A percentile compares a stretch with the other conserved stretches of the same genome.
These are phyloP conservation scores for Epiblema foenella DNA, from an alignment of 2,888 invertebrate species.

Conservation along the genomic window DNA sequence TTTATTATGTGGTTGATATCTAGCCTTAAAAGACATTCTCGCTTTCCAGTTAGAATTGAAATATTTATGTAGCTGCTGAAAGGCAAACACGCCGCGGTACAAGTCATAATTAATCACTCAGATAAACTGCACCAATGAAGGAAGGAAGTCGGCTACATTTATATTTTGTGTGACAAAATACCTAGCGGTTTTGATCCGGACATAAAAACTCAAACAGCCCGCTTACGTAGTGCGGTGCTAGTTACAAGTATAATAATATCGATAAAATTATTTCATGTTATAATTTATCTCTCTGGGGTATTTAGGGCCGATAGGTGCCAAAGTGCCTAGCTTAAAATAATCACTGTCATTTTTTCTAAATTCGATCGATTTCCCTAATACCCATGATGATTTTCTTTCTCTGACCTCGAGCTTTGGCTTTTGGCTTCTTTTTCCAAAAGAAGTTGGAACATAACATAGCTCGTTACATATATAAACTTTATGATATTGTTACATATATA, in stretches of 20 bases:
- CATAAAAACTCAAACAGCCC: conserved; percentile 81
- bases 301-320: too few species aligned
- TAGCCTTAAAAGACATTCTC: conserved; percentile 2
- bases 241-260: conserved; percentile 4
- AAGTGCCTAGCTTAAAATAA: not conserved
- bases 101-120: conserved; percentile 79
- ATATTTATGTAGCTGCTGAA: conserved; percentile 62
- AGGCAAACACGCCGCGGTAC: conserved; percentile 59
- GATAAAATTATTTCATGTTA: not conserved
- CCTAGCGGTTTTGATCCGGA: conserved; percentile 82
- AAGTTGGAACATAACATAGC: too few species aligned
- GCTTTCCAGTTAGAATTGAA: conserved; percentile 37
- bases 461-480: too few species aligned
- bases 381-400: too few species aligned
- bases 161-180: conserved; percentile 85
- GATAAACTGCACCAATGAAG: conserved; percentile 82
- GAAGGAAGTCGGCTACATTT: conserved; percentile 83
- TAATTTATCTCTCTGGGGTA: not conserved
- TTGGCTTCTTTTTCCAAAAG: too few species aligned
- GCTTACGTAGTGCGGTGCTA: conserved; percentile 57
- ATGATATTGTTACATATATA: too few species aligned
- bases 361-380: too few species aligned
- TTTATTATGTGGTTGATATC: not conserved
- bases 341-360: not conserved
- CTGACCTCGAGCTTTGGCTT: too few species aligned